Base-by-base conservation (phyloP, 1,140 invertebrate genomes). In the Temnothorax nylanderi region DNA sequence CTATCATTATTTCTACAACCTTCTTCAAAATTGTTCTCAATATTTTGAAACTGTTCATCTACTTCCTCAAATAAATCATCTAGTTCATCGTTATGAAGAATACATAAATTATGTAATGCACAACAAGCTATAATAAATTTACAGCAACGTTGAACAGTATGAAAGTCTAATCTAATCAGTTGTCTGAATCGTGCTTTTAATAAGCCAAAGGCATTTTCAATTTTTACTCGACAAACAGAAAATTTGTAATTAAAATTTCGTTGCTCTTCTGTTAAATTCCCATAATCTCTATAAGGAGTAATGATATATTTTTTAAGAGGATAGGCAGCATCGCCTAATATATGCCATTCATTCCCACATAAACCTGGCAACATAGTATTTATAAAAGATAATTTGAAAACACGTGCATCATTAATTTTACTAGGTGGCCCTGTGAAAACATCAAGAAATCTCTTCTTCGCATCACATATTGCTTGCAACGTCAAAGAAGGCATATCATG, bases 181-280 rank as follows among this genome's bases (percentile, higher is more conserved):
- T 69, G 65, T 26, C 41, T 69, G 11, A 69, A 69, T 69, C 65
- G 10, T 26, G 1, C n/a, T 47, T 69, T 69, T 69, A 69, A 26
- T 8, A 47, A 26, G 26, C 21, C 65, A 7, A 49, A 47, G 6
- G 11, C 41, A 69, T 69, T 69, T 8, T 47, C 41, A 0, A 69
- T 69, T 69, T 44, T 67, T 67, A 67, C n/a, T 13, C 37, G 64
- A 67, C 64, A 67, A 67, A 13, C 37, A 13, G 37, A 44, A 26
- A 67, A 67, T 44, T 67, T 67, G n/a, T 44, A 67, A 44, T 67
- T 67, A 4, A 67, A 67, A 67, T 67, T 44, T 67, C n/a, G 3
- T 67, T 67, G n/a, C 4, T 26, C 1, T 2, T 44, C 2, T 47
- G n/a, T 67, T 0, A 67, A 67, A 67, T 67, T 67, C 21, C n/a